Evolutionary conservation across 2,797 vertebrate species (phyloP).

Genomic region (Pangasius mekongensis): DNA sequence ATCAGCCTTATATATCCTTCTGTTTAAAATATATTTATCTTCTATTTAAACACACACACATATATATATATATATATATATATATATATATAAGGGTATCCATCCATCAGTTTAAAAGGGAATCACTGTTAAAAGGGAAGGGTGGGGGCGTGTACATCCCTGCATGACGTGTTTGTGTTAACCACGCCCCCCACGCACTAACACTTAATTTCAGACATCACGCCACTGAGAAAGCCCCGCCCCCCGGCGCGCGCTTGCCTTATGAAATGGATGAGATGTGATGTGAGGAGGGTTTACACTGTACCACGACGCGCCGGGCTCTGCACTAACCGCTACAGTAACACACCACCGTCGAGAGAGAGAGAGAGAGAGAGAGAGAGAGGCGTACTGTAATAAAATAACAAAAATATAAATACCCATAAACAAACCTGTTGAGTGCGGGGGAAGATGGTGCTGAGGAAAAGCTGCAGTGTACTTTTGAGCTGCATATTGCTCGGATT

Average conservation of each 20-base stretch:
- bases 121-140: neutral
- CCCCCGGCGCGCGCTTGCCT: slow-evolving; percentile 44
- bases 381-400: neutral
- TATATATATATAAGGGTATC: no score
- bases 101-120: neutral
- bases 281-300: neutral
- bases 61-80: no score
- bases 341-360: no score
- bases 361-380: no score
- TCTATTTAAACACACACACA: neutral
- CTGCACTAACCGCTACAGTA: neutral
- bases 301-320: neutral
- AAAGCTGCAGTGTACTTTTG: neutral
- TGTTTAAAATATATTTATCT: neutral
- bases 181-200: slow-evolving; percentile 54
- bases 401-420: neutral
- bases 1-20: neutral
- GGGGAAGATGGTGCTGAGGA: slow-evolving; percentile 1
- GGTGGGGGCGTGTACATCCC: neutral
- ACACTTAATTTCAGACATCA: slow-evolving; percentile 71
- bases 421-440: slow-evolving; percentile 1
- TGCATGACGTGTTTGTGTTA: neutral
- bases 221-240: slow-evolving; percentile 74
- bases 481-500: slow-evolving; percentile 3
- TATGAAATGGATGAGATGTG: slow-evolving; percentile 57